phyloP scores from a whole-genome alignment of 2,888 invertebrate species.

The Papilio elwesi region DNA sequence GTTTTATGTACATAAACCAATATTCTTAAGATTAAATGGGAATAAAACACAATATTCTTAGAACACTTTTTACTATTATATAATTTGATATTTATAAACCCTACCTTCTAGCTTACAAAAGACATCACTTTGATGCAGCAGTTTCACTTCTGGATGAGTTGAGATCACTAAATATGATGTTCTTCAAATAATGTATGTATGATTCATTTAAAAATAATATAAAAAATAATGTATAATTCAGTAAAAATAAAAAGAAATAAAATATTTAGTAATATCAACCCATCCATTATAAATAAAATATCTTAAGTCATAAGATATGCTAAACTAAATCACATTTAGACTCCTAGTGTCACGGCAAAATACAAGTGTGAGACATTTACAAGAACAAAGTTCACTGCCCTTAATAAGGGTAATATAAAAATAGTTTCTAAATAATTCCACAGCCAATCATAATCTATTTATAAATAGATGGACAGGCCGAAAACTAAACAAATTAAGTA shows the following conservation, averaged over 20 bases:
- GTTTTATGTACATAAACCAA: too few relatives aligned
- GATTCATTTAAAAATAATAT: slow-evolving; percentile 40
- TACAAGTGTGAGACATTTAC: slow-evolving; percentile 46
- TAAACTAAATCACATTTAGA: slow-evolving; percentile 66
- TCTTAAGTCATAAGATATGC: slow-evolving; percentile 61
- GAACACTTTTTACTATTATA: slow-evolving; percentile 44
- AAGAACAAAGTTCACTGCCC: slow-evolving; percentile 42
- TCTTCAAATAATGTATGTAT: slow-evolving; percentile 39
- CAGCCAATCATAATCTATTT: slow-evolving; percentile 48
- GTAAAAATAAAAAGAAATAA: slow-evolving; percentile 41
- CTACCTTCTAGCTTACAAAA: slow-evolving; percentile 61
- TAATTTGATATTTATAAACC: slow-evolving; percentile 52
- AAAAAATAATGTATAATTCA: slow-evolving; percentile 23
- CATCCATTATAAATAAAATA: slow-evolving; percentile 57
- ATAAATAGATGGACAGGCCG: slow-evolving; percentile 32
- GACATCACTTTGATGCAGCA: slow-evolving; percentile 63
- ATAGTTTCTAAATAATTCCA: slow-evolving; percentile 46
- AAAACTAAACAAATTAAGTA: background rate
- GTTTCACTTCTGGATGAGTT: slow-evolving; percentile 58
- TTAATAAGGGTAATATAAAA: slow-evolving; percentile 40
- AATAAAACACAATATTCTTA: slow-evolving; percentile 39
- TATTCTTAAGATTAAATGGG: background rate
- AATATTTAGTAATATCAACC: slow-evolving; percentile 58
- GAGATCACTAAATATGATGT: slow-evolving; percentile 54
- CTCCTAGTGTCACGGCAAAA: slow-evolving; percentile 54